These are phyloP conservation scores for Acrobasis consociella DNA, from an alignment of 2,888 invertebrate species.

Conservation along the genomic window DNA sequence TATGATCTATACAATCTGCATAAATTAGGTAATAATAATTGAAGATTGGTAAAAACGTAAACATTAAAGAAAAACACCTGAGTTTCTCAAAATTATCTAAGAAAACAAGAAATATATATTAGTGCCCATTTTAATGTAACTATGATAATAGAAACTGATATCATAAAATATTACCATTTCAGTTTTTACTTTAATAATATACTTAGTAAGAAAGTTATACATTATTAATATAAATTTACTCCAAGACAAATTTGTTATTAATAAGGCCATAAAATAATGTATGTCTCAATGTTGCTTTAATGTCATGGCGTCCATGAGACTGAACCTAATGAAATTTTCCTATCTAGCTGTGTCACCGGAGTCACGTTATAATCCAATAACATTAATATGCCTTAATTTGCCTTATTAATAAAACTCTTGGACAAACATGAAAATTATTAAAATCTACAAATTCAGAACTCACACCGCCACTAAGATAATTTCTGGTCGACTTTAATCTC, in stretches of 20 bases:
- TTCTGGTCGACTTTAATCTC: constrained; percentile 57
- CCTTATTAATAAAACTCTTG: constrained; percentile 50
- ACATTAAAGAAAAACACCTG: constrained; percentile 41
- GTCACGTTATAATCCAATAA: constrained; percentile 40
- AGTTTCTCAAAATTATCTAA: constrained; percentile 27
- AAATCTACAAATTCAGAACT: constrained; percentile 48
- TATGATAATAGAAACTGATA: constrained; percentile 33
- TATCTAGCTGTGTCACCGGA: constrained; percentile 57
- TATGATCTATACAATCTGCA: constrained; percentile 60
- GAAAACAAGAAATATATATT: constrained; percentile 26
- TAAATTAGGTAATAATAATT: constrained; percentile 47
- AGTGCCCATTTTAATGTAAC: constrained; percentile 30
- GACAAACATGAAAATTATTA: constrained; percentile 50
- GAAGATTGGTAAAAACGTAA: constrained; percentile 33
- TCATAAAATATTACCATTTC: constrained; percentile 38
- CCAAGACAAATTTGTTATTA: constrained; percentile 50
- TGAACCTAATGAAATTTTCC: constrained; percentile 57
- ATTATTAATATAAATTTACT: constrained; percentile 46
- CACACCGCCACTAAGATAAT: constrained; percentile 45
- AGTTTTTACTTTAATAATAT: constrained; percentile 38
- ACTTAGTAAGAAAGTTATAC: constrained; percentile 44
- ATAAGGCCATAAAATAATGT: constrained; percentile 66
- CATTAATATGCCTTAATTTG: constrained; percentile 44
- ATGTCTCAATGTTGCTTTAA: constrained; percentile 39
- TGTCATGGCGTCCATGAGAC: constrained; percentile 32